Conservation (phyloP, 2,888 invertebrate genomes). For the Leptopilina syphax region DNA sequence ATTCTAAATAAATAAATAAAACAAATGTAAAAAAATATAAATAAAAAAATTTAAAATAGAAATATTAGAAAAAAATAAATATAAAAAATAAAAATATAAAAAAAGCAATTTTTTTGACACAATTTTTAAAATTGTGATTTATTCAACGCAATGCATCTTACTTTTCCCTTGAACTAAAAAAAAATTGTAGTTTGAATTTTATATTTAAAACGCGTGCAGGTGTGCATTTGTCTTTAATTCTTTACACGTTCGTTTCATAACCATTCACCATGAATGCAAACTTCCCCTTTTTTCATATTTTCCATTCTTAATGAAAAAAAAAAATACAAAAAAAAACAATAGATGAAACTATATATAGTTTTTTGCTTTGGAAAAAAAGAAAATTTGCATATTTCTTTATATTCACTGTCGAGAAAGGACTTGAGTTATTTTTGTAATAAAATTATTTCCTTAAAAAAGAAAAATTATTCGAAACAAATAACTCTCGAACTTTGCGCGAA, state of each 20-base stretch:
- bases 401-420: background rate
- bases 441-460: too few relatives aligned
- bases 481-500: too few relatives aligned
- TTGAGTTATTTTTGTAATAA: too few relatives aligned
- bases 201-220: slow-evolving; percentile 30
- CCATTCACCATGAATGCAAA: slow-evolving; percentile 20
- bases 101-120: background rate
- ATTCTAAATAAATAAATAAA: too few relatives aligned
- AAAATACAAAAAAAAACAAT: background rate
- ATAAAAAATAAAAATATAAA: background rate
- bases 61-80: too few relatives aligned
- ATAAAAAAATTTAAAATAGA: background rate
- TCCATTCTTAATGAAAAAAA: background rate
- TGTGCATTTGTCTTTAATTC: slow-evolving; percentile 23
- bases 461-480: too few relatives aligned
- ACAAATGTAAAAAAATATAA: too few relatives aligned
- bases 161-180: background rate
- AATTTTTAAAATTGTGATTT: background rate
- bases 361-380: background rate
- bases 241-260: slow-evolving; percentile 35
- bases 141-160: too few relatives aligned
- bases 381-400: background rate
- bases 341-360: too few relatives aligned
- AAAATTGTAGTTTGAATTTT: background rate
- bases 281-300: slow-evolving; percentile 8